Conservation (phyloP, 2,113 vertebrate species). For the Callocephalon fimbriatum region DNA sequence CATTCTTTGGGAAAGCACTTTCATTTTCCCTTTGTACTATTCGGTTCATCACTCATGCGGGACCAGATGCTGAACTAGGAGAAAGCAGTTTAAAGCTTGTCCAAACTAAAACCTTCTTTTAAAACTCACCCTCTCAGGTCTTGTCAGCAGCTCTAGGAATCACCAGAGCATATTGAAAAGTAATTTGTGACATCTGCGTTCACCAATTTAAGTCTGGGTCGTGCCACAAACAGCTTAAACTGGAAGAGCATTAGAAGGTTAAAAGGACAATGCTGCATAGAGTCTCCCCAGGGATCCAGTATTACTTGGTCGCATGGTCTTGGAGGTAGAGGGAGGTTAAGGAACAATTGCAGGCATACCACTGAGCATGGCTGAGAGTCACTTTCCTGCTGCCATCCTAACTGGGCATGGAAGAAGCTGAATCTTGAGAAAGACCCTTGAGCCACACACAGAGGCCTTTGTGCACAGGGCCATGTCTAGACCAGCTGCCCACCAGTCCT, state of each 20-base stretch:
- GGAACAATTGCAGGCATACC: background rate
- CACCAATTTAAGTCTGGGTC: slow-evolving; percentile 28
- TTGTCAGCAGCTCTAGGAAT: slow-evolving; percentile 55
- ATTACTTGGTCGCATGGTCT: background rate
- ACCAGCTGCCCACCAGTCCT: background rate
- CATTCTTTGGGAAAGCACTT: slow-evolving; percentile 5
- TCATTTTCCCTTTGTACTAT: background rate
- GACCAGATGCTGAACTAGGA: slow-evolving; percentile 28
- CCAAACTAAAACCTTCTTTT: slow-evolving; percentile 33
- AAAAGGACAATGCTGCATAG: slow-evolving; percentile 42
- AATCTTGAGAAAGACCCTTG: background rate
- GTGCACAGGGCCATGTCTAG: rapidly evolving
- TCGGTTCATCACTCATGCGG: slow-evolving; percentile 9
- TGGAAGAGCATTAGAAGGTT: slow-evolving; percentile 47
- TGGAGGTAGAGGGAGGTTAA: slow-evolving; percentile 1
- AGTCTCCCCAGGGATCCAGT: background rate
- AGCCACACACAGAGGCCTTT: background rate
- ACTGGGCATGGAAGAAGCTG: background rate
- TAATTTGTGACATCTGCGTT: slow-evolving; percentile 55
- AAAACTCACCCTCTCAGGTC: slow-evolving; percentile 22
- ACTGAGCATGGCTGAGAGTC: background rate
- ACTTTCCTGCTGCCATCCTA: background rate
- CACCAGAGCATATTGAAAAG: slow-evolving; percentile 57
- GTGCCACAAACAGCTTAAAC: slow-evolving; percentile 37
- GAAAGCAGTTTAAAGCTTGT: slow-evolving; percentile 53